Evolutionary conservation across 2,888 invertebrate genomes (phyloP), one percentile per base, ranked within the genome.

Genomic region (Drosophila neoperkinsi): DNA sequence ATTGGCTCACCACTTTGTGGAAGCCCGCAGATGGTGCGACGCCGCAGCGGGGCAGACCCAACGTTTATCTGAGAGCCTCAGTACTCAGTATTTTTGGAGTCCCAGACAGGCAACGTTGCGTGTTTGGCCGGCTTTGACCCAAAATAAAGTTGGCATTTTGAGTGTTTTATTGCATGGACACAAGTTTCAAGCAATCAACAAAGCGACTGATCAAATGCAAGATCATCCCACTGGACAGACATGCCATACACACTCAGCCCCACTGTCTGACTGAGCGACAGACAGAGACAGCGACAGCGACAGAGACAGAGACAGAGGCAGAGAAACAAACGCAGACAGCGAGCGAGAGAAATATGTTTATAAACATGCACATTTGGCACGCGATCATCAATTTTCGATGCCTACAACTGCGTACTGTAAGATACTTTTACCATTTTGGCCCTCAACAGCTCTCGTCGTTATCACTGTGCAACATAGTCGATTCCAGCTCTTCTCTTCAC

Each of bases 81-180:
- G 55, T 46, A 30, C 41, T 31, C 60, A 61, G 50, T 67, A 50
- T 56, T 67, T 74, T 76, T 56, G 63, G 69, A 41, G 62, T 70
- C 63, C n/a, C 62, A 67, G 55, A 63, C 84, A 85, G 83, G 88
- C 90, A 83, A 88, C 83, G 84, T 87, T 90, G 88, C 88, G 88
- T 88, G 88, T 84, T 81, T 88, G 90, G 77, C 43, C 84, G 74
- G 82, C 87, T 90, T 86, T 90, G 88, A 90, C 88, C 90, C 84
- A 88, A 88, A 88, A 88, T 90, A 90, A 90, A 90, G 86, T 88
- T 88, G 90, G 89, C 88, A 90, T 86, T 87, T 88, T 90, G 87
- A 88, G 90, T 90, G 89, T 88, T 88, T 88, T 88, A 88, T 88
- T 88, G 88, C 90, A 90, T 86, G 88, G 89, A 88, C 90, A 90